These are phyloP conservation scores for Rhodinocichla rosea DNA, from an alignment of 2,113 vertebrate species.

Conservation along the genomic window DNA sequence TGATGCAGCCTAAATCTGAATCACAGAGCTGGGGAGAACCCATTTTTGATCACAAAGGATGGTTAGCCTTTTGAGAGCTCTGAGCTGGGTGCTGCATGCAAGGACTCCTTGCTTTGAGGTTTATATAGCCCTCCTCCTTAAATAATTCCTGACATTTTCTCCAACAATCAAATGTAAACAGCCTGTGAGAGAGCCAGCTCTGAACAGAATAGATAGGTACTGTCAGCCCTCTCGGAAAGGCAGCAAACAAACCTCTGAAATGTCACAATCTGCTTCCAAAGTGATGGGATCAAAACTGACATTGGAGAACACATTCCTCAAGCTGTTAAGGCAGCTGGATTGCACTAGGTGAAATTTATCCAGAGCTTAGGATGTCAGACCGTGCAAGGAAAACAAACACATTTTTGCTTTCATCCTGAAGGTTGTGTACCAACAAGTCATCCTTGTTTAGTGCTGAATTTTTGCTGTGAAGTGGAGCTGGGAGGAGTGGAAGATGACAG, in stretches of 20 bases:
- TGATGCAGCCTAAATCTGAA: constrained; percentile 53
- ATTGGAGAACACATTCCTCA: constrained; percentile 40
- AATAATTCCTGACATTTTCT: constrained; percentile 54
- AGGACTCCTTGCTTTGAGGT: constrained; percentile 50
- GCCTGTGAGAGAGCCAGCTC: constrained; percentile 20
- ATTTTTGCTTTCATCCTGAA: constrained; percentile 50
- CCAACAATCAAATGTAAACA: constrained; percentile 34
- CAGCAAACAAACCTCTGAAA: constrained; percentile 65
- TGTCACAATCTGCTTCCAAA: constrained; percentile 62
- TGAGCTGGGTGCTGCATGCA: not conserved
- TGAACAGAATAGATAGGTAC: constrained; percentile 49
- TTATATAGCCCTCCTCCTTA: constrained; percentile 47
- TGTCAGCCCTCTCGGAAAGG: constrained; percentile 33
- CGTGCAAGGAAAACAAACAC: constrained; percentile 54
- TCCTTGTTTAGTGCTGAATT: constrained; percentile 7
- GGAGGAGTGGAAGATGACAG: not conserved
- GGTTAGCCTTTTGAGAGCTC: constrained; percentile 51
- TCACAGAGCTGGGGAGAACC: constrained; percentile 42
- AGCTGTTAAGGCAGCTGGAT: constrained; percentile 68
- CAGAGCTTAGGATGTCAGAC: constrained; percentile 61
- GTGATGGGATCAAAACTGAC: constrained; percentile 62
- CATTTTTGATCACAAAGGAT: constrained; percentile 22
- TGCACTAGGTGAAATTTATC: constrained; percentile 59
- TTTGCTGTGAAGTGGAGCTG: constrained; percentile 40
- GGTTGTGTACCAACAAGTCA: constrained; percentile 56